A percentile compares a stretch with the other conserved stretches of the same genome.
phyloP scores from a whole-genome alignment of 1,140 invertebrate species.

The Neelides sp. region DNA sequence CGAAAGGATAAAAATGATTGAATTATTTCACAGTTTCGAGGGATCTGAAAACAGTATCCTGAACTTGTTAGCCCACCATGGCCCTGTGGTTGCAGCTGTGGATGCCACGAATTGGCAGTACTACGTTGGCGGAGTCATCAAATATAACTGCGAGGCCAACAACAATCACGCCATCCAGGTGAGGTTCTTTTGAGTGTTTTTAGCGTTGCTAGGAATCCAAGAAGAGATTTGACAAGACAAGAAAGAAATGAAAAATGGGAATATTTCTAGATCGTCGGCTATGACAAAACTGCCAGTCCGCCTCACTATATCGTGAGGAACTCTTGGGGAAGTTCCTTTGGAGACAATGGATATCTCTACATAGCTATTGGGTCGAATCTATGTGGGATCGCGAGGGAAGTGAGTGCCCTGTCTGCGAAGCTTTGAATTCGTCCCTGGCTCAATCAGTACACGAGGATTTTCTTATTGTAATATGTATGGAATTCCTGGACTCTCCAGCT shows the following conservation, averaged over 20 bases:
- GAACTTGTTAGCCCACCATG: slow-evolving; percentile 48
- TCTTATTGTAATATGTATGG: too few species aligned
- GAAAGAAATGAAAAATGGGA: background rate
- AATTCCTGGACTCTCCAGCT: too few species aligned
- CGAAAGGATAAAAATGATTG: background rate
- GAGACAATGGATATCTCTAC: slow-evolving; percentile 61
- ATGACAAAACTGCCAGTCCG: slow-evolving; percentile 54
- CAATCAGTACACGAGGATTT: too few species aligned
- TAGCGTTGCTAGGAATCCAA: background rate
- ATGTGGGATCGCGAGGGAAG: slow-evolving; percentile 47
- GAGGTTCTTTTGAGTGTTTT: background rate
- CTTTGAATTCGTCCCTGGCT: too few species aligned
- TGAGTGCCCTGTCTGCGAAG: too few species aligned
- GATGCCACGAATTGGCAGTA: slow-evolving; percentile 78
- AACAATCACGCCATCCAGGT: slow-evolving; percentile 65
- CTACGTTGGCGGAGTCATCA: slow-evolving; percentile 72
- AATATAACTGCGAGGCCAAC: slow-evolving; percentile 58
- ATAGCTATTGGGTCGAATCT: slow-evolving; percentile 63
- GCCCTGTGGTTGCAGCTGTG: slow-evolving; percentile 63
- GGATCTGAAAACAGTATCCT: slow-evolving; percentile 54
- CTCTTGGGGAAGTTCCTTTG: slow-evolving; percentile 68
- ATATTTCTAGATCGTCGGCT: slow-evolving; percentile 56
- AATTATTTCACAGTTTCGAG: slow-evolving; percentile 43
- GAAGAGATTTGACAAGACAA: background rate
- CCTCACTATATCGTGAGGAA: slow-evolving; percentile 76